Base-by-base conservation (phyloP, 2,797 vertebrate genomes). In the Anguilla anguilla region DNA sequence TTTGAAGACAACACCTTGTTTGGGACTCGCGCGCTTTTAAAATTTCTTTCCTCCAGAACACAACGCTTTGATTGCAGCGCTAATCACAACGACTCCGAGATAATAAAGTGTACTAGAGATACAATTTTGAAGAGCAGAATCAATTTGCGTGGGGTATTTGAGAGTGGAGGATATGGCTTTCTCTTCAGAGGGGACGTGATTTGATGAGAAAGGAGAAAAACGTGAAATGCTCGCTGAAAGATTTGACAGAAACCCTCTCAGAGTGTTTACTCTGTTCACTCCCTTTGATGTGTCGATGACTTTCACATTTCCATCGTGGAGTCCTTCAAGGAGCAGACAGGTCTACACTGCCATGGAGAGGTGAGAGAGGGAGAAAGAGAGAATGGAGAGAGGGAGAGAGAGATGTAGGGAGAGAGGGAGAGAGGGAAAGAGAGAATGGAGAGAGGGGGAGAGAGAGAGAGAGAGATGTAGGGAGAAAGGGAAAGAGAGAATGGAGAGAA, bases 381-480 rank as follows among this genome's bases (percentile, higher is more conserved):
- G 2, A n/a, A n/a, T n/a, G n/a, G 22, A n/a, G 43, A 22, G 28
- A 79, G 25, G 17, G 53, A 22, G n/a, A 74, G 22, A 59, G 31
- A 59, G 31, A 82, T n/a, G n/a, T 3, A 31, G 31, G 55, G 6
- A 77, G 11, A 59, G 31, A 81, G 53, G 61, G 39, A 15, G 25
- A 43, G 19, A 83, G 49, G 17, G 81, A 51, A 10, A 11, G 81
- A 28, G 22, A n/a, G 31, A 5, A 43, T 31, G 31, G 74, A 35
- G 69, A 35, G n/a, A 35, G 35, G 19, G 55, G 15, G 57, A 19
- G 7, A 61, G 57, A 61, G 7, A 19, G 57, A 61, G 57, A 55
- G 69, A 46, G 86, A 86, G 72, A 77, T 43, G n/a, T 64, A 59
- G 69, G 39, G 69, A 35, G 81, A 51, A 81, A 22, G 81, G 49